Evolutionary conservation across 2,888 invertebrate species (phyloP), one percentile per base, ranked within the genome.

Genomic region (Xestia c-nigrum): DNA sequence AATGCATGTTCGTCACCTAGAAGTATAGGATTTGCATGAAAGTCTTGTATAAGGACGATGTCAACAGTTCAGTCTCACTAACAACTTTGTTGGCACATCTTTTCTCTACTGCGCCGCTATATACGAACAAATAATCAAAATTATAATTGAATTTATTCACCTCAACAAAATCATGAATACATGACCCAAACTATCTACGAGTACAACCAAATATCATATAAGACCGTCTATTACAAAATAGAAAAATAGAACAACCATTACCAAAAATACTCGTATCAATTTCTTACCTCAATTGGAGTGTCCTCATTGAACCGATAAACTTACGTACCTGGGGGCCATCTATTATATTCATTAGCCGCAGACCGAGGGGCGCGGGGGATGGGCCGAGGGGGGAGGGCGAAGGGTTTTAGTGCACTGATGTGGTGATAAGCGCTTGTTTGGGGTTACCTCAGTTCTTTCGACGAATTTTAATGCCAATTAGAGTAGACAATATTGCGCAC

Each of bases 401-500:
- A 87, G 88, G 91, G 90, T 88, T 85, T 91, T 90, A 90, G 91
- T 88, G 87, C 92, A 93, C 90, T 92, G 94, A 95, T 95, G 95
- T 94, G 95, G 85, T 88, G 95, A 94, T 95, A 95, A 95, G 94
- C 95, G 92, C 92, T 93, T 94, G 93, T 95, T 95, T 94, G 94
- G 94, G 94, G 91, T 90, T 92, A 94, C 95, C 95, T 93, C 94
- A 94, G 91, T 95, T 95, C 94, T 95, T 94, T 94, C 92, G 87
- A 80, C 91, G 88, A 91, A 91, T 94, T 93, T 94, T 94, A 94
- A 94, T 96, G 95, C 96, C 96, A 96, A 96, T 96, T 96, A 96
- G 94, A 93, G 91, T 91, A 93, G 93, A 95, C 95, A 96, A 94
- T 95, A 95, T 95, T 94, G 93, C 91, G 91, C 85, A 91, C 85